Percentiles rank a stretch among this genome's conserved stretches.
Conservation (phyloP, 2,797 vertebrate species). For the Neomorphus geoffroyi region DNA sequence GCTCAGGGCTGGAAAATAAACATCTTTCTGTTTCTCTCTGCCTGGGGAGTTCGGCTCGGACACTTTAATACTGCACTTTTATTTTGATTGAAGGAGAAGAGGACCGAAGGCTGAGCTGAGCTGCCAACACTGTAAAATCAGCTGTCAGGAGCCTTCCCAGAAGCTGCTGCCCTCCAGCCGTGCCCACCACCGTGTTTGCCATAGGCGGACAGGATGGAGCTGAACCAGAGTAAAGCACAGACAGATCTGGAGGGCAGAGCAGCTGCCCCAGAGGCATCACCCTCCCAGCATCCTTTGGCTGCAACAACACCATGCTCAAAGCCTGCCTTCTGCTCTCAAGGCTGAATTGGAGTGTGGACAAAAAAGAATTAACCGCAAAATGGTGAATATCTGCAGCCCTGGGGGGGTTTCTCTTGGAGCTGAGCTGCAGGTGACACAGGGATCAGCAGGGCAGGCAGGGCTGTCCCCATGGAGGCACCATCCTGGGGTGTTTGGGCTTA, state of each 20-base stretch:
- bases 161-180: not conserved
- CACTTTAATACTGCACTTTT: not conserved
- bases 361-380: not conserved
- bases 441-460: not conserved
- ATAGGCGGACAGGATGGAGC: not conserved
- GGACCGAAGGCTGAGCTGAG: not conserved
- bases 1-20: slow-evolving; percentile 34
- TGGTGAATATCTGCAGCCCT: not conserved
- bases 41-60: not conserved
- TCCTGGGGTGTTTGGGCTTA: accelerated
- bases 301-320: not conserved
- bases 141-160: slow-evolving; percentile 1
- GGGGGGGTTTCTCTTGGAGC: not conserved
- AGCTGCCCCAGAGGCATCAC: not conserved
- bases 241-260: not conserved
- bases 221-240: not conserved
- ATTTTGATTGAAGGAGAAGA: not conserved
- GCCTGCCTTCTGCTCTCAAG: not conserved
- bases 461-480: not conserved
- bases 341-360: not conserved
- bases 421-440: not conserved
- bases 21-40: not conserved
- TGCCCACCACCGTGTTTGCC: not conserved
- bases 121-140: slow-evolving; percentile 6
- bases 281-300: not conserved